phyloP scores from a whole-genome alignment of 1,140 invertebrate genomes.

The Luehdorfia chinensis region DNA sequence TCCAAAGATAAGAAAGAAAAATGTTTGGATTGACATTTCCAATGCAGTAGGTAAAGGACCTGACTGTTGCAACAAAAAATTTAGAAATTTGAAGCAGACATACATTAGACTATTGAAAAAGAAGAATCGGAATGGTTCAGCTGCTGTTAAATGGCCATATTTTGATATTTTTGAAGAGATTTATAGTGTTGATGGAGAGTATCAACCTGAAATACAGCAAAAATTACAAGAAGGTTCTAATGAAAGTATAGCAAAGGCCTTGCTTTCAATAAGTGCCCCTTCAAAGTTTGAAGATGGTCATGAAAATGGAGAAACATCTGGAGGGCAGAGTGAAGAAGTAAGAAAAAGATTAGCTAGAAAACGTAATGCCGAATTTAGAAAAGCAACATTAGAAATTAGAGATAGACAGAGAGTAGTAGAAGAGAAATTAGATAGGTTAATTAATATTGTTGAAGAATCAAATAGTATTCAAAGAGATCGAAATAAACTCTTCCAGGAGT shows the following conservation, averaged over 20 bases:
- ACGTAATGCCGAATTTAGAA: constrained; percentile 57
- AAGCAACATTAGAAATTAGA: constrained; percentile 60
- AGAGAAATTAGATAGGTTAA: constrained; percentile 66
- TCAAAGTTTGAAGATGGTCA: constrained; percentile 33
- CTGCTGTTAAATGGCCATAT: constrained; percentile 61
- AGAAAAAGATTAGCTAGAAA: constrained; percentile 48
- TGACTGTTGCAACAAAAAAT: constrained; percentile 67
- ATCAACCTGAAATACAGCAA: constrained; percentile 59
- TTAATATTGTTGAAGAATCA: constrained; percentile 68
- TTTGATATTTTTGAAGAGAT: constrained; percentile 67
- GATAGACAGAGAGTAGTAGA: constrained; percentile 60
- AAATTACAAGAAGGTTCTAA: constrained; percentile 49
- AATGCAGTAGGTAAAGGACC: constrained; percentile 52
- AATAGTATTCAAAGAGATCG: constrained; percentile 65
- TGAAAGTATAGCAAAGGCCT: constrained; percentile 50
- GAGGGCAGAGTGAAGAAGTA: constrained; percentile 43
- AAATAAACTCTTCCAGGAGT: constrained; percentile 62
- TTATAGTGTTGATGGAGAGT: constrained; percentile 56
- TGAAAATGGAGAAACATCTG: constrained; percentile 49
- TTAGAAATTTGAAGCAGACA: constrained; percentile 66
- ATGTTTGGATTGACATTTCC: constrained; percentile 61
- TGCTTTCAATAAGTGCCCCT: constrained; percentile 42
- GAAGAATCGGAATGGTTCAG: constrained; percentile 43
- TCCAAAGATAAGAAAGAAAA: constrained; percentile 67
- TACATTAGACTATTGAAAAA: constrained; percentile 61